phyloP scores from a whole-genome alignment of 2,113 vertebrate genomes.

The Bos indicus region DNA sequence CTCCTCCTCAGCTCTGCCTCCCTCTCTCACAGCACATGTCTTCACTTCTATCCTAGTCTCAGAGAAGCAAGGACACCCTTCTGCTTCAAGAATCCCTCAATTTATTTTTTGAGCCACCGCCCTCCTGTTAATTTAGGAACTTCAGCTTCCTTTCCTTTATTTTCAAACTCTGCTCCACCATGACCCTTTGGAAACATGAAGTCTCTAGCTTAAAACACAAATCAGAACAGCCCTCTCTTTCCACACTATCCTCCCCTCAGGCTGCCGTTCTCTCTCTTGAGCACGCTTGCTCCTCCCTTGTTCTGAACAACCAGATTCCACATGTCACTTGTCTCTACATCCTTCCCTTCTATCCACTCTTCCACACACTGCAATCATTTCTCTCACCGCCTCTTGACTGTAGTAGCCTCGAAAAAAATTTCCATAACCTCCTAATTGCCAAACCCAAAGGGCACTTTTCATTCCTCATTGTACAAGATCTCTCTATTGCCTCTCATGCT shows the following conservation, averaged over 20 bases:
- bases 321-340: neutral
- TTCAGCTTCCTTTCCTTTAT: neutral
- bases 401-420: neutral
- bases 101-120: neutral
- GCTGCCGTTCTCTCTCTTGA: neutral
- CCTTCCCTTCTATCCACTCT: neutral
- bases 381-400: neutral
- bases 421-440: neutral
- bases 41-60: neutral
- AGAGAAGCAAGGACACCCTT: neutral
- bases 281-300: neutral
- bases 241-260: neutral
- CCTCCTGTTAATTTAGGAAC: neutral
- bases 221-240: neutral
- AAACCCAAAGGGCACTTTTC: neutral
- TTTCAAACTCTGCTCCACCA: conserved; percentile 3
- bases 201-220: neutral
- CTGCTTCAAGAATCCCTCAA: neutral
- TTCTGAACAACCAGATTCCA: neutral
- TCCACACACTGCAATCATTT: neutral
- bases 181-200: neutral
- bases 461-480: neutral
- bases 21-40: neutral
- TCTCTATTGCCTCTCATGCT: neutral
- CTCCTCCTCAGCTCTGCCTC: too few species aligned